phyloP scores from a whole-genome alignment of 1,140 invertebrate species.

The Sesamia nonagrioides region DNA sequence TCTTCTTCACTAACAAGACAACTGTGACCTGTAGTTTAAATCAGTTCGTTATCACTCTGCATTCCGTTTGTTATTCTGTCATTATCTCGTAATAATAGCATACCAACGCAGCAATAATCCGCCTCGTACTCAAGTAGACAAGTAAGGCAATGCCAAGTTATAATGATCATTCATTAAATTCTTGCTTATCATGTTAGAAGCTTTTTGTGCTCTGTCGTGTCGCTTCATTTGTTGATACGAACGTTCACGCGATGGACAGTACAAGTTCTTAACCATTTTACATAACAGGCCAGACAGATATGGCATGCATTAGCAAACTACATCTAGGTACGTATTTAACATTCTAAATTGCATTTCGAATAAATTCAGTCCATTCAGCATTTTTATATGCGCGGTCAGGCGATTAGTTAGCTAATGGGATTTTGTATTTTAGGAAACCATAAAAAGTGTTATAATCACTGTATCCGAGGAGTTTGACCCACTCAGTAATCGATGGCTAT shows the following conservation, averaged over 20 bases:
- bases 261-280: constrained; percentile 18
- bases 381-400: constrained; percentile 42
- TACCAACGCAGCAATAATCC: constrained; percentile 38
- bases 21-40: constrained; percentile 20
- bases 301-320: background rate
- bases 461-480: constrained; percentile 26
- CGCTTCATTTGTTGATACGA: constrained; percentile 54
- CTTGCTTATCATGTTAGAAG: constrained; percentile 55
- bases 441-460: constrained; percentile 41
- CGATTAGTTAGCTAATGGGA: constrained; percentile 47
- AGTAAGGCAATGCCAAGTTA: constrained; percentile 66
- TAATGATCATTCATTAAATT: constrained; percentile 65
- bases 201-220: constrained; percentile 50
- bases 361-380: constrained; percentile 28
- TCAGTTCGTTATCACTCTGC: constrained; percentile 31
- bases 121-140: constrained; percentile 52
- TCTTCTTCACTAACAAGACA: constrained; percentile 19
- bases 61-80: constrained; percentile 43
- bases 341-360: constrained; percentile 19
- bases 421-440: constrained; percentile 43
- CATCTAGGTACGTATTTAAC: background rate
- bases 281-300: constrained; percentile 16
- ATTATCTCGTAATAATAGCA: constrained; percentile 37
- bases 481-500: constrained; percentile 30
- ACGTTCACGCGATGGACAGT: constrained; percentile 21